Conservation (phyloP, 2,113 vertebrate species). For the Zapornia atra region DNA sequence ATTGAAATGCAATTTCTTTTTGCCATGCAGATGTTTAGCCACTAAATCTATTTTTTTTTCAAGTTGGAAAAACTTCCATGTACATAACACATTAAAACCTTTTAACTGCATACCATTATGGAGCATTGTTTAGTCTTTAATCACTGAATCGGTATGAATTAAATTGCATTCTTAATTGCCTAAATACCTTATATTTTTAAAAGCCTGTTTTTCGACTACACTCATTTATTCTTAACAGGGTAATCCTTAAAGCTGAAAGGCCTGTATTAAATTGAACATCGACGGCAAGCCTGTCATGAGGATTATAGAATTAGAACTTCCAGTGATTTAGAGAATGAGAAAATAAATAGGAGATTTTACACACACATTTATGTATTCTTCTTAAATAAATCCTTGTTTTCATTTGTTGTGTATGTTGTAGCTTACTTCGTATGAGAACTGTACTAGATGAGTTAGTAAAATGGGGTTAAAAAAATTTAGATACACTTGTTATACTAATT, state of each 20-base stretch:
- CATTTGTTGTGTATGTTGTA: conserved; percentile 53
- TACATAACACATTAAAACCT: not conserved
- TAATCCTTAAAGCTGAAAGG: conserved; percentile 73
- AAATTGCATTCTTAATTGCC: conserved; percentile 71
- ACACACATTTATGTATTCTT: conserved; percentile 56
- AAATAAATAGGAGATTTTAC: conserved; percentile 64
- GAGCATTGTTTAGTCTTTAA: conserved; percentile 44
- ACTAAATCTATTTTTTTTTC: conserved; percentile 4
- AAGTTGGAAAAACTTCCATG: not conserved
- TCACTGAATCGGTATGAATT: conserved; percentile 50
- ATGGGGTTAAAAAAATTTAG: not conserved
- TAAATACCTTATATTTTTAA: conserved; percentile 68
- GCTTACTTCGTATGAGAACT: not conserved
- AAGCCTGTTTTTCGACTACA: conserved; percentile 54
- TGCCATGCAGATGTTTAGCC: conserved; percentile 21
- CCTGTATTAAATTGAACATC: conserved; percentile 70
- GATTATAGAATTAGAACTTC: conserved; percentile 75
- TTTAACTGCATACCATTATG: conserved; percentile 24
- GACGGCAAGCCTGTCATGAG: conserved; percentile 62
- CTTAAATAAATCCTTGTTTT: conserved; percentile 73
- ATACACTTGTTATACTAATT: not conserved
- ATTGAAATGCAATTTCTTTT: conserved; percentile 58
- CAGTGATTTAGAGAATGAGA: conserved; percentile 64
- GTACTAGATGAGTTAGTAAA: not conserved
- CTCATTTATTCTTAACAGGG: conserved; percentile 70